A percentile compares a stretch with the other conserved stretches of the same genome.
Conservation (phyloP, 1,140 invertebrate species). For the Coptotermes formosanus region DNA sequence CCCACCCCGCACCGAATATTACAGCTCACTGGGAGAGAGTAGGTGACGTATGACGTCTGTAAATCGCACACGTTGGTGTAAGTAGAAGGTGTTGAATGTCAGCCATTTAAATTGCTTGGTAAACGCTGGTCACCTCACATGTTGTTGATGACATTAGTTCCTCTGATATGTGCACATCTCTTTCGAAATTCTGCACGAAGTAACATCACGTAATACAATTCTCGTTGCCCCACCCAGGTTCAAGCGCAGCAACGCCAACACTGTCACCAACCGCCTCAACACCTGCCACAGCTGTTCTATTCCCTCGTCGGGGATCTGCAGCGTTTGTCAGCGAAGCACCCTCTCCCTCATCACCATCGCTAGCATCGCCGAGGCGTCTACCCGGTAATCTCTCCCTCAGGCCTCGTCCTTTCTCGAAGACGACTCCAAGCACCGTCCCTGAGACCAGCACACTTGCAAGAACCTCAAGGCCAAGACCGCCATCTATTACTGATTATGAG, state of each 20-base stretch:
- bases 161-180: too few species aligned
- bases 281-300: not conserved
- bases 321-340: not conserved
- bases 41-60: too few species aligned
- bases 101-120: too few species aligned
- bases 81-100: too few species aligned
- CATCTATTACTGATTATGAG: constrained; percentile 57
- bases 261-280: not conserved
- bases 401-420: constrained; percentile 38
- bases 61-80: too few species aligned
- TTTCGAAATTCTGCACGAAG: too few species aligned
- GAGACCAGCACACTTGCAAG: not conserved
- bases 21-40: too few species aligned
- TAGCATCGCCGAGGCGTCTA: not conserved
- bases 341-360: not conserved
- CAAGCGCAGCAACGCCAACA: not conserved
- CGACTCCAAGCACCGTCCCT: constrained; percentile 22
- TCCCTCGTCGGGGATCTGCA: not conserved
- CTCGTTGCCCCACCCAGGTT: too few species aligned
- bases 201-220: too few species aligned
- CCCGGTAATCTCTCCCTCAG: constrained; percentile 15
- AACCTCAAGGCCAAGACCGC: constrained; percentile 23
- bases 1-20: too few species aligned
- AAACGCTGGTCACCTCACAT: too few species aligned
- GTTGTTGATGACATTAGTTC: too few species aligned